Evolutionary conservation across 2,888 invertebrate species (phyloP).

Genomic region (Phanerotoma sp.): DNA sequence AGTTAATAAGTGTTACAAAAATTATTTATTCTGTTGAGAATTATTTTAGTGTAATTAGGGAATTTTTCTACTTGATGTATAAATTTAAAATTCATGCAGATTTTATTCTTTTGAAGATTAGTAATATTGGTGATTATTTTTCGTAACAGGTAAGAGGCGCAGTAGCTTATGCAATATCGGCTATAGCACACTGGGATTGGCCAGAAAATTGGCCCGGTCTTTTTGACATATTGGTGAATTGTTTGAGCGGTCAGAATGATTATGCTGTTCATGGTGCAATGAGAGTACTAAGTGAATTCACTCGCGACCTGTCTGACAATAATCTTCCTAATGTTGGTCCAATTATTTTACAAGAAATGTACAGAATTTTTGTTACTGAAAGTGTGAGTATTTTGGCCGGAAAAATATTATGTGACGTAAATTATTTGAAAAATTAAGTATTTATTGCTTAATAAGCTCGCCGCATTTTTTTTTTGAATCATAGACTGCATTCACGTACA

Average conservation of each 20-base stretch:
- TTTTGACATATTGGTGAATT: conserved; percentile 67
- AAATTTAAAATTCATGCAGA: too few relatives aligned
- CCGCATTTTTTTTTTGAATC: not conserved
- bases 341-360: conserved; percentile 70
- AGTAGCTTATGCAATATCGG: conserved; percentile 71
- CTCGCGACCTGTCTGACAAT: conserved; percentile 65
- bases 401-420: too few relatives aligned
- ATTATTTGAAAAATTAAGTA: too few relatives aligned
- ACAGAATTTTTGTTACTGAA: conserved; percentile 67
- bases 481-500: too few relatives aligned
- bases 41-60: too few relatives aligned
- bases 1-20: too few relatives aligned
- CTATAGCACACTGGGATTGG: conserved; percentile 74
- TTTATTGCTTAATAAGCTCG: conserved; percentile 1
- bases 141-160: conserved; percentile 61
- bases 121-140: not conserved
- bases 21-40: too few relatives aligned
- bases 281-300: conserved; percentile 70
- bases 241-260: conserved; percentile 63
- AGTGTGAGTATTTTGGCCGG: conserved; percentile 50
- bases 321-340: conserved; percentile 70
- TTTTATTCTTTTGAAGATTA: not conserved
- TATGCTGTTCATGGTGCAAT: conserved; percentile 70
- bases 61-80: too few relatives aligned
- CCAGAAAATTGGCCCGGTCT: conserved; percentile 71